Evolutionary conservation across 2,113 vertebrate species (phyloP), one percentile per base, ranked within the genome.

Genomic region (Cyanocitta stelleri): DNA sequence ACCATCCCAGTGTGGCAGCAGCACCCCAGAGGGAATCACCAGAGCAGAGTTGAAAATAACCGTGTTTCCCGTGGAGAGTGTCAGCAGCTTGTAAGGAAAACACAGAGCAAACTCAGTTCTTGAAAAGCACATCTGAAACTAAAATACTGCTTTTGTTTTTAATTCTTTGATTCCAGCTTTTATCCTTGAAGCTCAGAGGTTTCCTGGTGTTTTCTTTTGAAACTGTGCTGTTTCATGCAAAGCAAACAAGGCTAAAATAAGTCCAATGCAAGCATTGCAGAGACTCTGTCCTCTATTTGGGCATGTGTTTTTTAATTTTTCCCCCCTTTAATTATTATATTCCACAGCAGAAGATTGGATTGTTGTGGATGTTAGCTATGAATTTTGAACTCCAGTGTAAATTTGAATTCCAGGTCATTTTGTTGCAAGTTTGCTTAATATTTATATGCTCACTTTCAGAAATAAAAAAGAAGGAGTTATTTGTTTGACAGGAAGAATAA

Each of bases 401-500:
- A 63, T 75, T 54, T 51, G 55, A 88, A 74, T 84, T 66, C 15
- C 39, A 43, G 83, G 30, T 69, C 3, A 77, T 88, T 89, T 88
- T 81, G 21, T 71, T 84, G 13, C 64, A 71, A 78, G 39, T 71
- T 76, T 16, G 3, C 16, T 7, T 80, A 84, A 58, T 86, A 77
- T 94, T 94, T 93, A 63, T 55, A 22, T 19, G 33, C 23, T 87
- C 23, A 27, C 26, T 86, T 88, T 77, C 51, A 62, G 18, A 63
- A 68, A 39, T 63, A 48, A 84, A 92, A 81, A 86, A 75, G 33
- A 55, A 86, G 21, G 51, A 81, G 32, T 80, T 92, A 87, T 84
- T 95, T 93, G 59, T 86, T 92, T 95, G 83, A 84, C 76, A 90
- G 64, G 83, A 71, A 59, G 56, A 80, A 74, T 95, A 84, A 92